Conservation (phyloP, 2,113 vertebrate species). For the Calidris pygmaea region DNA sequence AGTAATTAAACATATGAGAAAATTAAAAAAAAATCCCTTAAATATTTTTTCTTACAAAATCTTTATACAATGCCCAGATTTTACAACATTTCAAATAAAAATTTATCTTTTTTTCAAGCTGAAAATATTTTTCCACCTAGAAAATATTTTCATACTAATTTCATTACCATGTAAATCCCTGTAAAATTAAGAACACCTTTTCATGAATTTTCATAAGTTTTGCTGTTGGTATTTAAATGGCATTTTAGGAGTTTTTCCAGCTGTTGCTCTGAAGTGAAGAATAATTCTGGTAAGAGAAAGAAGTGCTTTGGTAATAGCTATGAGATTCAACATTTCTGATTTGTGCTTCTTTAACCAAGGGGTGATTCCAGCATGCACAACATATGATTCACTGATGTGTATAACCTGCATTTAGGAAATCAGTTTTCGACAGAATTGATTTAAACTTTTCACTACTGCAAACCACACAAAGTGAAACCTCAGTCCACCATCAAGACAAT, state of each 20-base stretch:
- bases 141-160: neutral
- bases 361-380: neutral
- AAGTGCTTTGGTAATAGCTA: neutral
- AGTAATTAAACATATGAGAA: neutral
- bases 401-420: neutral
- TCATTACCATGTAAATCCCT: neutral
- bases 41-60: neutral
- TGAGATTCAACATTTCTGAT: neutral
- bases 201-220: neutral
- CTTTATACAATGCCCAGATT: neutral
- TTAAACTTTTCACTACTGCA: neutral
- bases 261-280: neutral
- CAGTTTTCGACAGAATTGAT: slow-evolving; percentile 24
- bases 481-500: neutral
- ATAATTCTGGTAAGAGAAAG: neutral
- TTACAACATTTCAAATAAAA: neutral
- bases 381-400: slow-evolving; percentile 7
- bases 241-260: neutral
- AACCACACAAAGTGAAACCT: neutral
- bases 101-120: neutral
- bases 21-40: neutral
- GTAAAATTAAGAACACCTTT: neutral
- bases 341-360: neutral
- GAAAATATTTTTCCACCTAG: neutral
- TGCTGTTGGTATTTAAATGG: neutral